Evolutionary conservation across 1,140 invertebrate species (phyloP), one percentile per base, ranked within the genome.

Genomic region (Drosophila eugracilis): DNA sequence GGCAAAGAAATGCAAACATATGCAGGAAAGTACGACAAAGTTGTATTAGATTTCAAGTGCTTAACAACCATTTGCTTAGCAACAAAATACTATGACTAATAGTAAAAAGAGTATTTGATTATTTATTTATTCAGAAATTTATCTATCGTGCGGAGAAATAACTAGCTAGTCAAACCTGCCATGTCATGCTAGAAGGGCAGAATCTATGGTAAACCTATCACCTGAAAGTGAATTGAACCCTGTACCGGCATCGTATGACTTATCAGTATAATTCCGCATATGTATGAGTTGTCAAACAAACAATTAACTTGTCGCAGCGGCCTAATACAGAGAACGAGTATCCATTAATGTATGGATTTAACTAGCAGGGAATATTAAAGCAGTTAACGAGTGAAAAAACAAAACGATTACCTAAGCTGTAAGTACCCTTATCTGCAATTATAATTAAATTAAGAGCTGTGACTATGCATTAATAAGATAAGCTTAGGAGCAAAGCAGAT

Each of bases 211-310:
- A 24, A 7, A 44, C 21, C 12, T 44, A 34, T 15, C 42, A 52
- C 34, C 49, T 67, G 50, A 48, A 50, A 76, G 44, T 37, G 24
- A 71, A 84, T 4, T 73, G 81, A 80, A 85, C 72, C 74, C 47
- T 76, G 80, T 37, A 85, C 76, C 71, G 26, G 30, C 2, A 4
- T 7, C 32, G 30, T 2, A 4, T 7, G 15, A 24, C 52, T 66
- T 75, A 70, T 65, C 60, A 71, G 50, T 49, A 17, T 34, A 5
- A 10, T 72, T 50, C 19, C 44, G 4, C 12, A 15, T 28, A 12
- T 15, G 6, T 14, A 24, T 19, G 17, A 15, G 6, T 21, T 5
- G 37, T 0, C 34, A 30, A 49, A 44, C 5, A 22, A 7, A 5
- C 34, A 63, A 49, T 63, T 66, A 34, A 44, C 36, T 66, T 42